phyloP scores from a whole-genome alignment of 37 sponge, comb jelly and placozoan genomes.

The Haliclona indistincta region DNA sequence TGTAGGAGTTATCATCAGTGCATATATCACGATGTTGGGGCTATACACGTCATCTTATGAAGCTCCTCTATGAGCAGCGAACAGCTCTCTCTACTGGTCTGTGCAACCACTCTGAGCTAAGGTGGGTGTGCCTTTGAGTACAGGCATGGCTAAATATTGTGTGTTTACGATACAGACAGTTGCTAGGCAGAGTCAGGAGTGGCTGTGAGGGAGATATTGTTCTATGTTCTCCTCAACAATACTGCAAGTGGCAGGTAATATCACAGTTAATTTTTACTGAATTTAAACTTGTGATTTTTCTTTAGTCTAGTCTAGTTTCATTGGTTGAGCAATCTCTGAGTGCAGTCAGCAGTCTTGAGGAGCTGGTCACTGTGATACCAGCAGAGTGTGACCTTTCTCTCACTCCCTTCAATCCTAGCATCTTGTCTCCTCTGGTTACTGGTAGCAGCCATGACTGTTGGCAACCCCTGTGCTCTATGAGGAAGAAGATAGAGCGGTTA shows the following conservation, averaged over 20 bases:
- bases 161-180: not conserved
- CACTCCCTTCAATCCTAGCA: not conserved
- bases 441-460: too few relatives aligned
- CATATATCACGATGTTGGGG: constrained; percentile 42
- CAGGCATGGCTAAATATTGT: not conserved
- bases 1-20: constrained; percentile 24
- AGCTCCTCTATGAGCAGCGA: constrained; percentile 22
- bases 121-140: not conserved
- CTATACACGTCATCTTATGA: constrained; percentile 25
- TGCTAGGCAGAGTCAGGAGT: not conserved
- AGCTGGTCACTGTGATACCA: constrained; percentile 10
- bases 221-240: not conserved
- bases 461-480: not conserved
- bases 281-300: not conserved
- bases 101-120: not conserved
- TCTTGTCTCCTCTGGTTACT: constrained; percentile 4
- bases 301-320: constrained; percentile 4
- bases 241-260: constrained; percentile 15
- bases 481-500: too few relatives aligned
- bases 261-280: not conserved
- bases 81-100: not conserved
- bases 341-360: not conserved
- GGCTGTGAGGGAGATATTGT: not conserved
- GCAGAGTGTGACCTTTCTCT: constrained; percentile 13
- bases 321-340: constrained; percentile 24